These are phyloP conservation scores for Hydrolagus colliei DNA, from an alignment of 2,797 vertebrate genomes.

Conservation along the genomic window DNA sequence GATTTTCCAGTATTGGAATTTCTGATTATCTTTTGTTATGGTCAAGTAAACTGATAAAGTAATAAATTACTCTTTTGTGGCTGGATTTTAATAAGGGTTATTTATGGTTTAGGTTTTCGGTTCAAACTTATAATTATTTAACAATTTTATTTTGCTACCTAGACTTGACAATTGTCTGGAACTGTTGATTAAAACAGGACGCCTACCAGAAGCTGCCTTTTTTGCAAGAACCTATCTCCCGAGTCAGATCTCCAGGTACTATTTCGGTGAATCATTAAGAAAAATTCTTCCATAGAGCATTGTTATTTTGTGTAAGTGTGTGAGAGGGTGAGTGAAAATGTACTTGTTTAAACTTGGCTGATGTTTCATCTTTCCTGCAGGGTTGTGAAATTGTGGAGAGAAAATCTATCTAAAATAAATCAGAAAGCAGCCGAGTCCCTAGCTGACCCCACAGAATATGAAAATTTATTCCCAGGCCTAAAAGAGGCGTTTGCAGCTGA, in stretches of 20 bases:
- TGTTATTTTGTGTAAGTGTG: background rate
- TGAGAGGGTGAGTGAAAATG: background rate
- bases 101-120: background rate
- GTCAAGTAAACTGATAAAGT: background rate
- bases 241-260: conserved; percentile 88
- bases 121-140: background rate
- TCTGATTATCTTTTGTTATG: background rate
- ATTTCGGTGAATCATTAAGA: background rate
- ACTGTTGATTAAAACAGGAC: conserved; percentile 86
- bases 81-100: background rate
- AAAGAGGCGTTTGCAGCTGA: conserved; percentile 89
- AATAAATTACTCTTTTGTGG: background rate
- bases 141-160: conserved; percentile 31
- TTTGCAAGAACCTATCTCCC: conserved; percentile 91
- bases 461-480: conserved; percentile 93
- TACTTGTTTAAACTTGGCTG: background rate
- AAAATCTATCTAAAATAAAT: conserved; percentile 86
- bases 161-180: conserved; percentile 92
- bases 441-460: conserved; percentile 94
- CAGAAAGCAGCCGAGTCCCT: conserved; percentile 95
- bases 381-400: conserved; percentile 93
- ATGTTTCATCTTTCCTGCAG: conserved; percentile 45
- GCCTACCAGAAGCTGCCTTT: conserved; percentile 93
- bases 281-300: background rate
- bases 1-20: background rate